A percentile compares a stretch with the other conserved stretches of the same genome.
phyloP scores from a whole-genome alignment of 2,797 vertebrate genomes.

The Luscinia luscinia region DNA sequence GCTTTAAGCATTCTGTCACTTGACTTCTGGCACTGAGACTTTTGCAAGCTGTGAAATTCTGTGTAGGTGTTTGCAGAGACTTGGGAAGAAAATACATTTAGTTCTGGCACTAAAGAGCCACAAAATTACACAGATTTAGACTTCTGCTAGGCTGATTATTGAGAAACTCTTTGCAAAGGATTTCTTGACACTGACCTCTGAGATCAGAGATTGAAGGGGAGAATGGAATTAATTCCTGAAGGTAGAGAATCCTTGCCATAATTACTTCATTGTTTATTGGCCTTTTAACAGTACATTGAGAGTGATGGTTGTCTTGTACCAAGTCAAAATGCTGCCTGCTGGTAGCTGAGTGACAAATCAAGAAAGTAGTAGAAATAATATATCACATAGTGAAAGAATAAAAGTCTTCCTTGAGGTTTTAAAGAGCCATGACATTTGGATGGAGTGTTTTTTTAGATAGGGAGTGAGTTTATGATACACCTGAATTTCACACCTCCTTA shows the following conservation, averaged over 20 bases:
- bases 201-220: background rate
- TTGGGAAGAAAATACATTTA: constrained; percentile 19
- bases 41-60: background rate
- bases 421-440: background rate
- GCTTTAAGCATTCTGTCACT: background rate
- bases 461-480: background rate
- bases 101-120: background rate
- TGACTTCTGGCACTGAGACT: background rate
- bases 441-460: background rate
- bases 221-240: background rate
- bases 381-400: background rate
- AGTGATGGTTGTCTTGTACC: background rate
- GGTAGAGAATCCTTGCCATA: background rate
- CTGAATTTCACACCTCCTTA: background rate
- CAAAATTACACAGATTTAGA: background rate
- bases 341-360: background rate
- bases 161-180: background rate
- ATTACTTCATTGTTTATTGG: background rate
- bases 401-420: background rate
- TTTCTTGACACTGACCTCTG: background rate
- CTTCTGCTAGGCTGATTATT: background rate
- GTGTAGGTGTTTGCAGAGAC: background rate
- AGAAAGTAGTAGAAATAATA: background rate
- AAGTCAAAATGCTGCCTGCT: background rate
- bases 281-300: background rate